Conservation (phyloP, 2,888 invertebrate species). For the Tiliacea citrago region DNA sequence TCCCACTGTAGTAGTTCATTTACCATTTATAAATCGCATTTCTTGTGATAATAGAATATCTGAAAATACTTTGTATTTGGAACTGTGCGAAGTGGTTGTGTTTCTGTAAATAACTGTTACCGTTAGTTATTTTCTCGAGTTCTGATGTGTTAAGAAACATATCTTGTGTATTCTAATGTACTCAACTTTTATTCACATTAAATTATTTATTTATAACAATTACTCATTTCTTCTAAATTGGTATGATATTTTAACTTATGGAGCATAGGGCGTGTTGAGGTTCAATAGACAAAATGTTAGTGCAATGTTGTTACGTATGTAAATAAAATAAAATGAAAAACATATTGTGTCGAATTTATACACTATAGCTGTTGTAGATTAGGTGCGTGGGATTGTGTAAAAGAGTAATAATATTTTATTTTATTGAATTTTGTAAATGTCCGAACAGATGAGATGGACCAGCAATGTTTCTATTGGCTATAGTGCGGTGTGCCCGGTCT, state of each 20-base stretch:
- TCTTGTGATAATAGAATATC: constrained; percentile 81
- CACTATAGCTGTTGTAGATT: constrained; percentile 62
- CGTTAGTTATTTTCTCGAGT: constrained; percentile 60
- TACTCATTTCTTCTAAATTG: constrained; percentile 58
- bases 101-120: constrained; percentile 81
- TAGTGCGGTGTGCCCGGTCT: constrained; percentile 52
- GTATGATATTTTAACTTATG: constrained; percentile 53
- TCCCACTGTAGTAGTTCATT: constrained; percentile 61
- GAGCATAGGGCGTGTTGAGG: constrained; percentile 42
- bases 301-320: constrained; percentile 71
- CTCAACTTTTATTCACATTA: constrained; percentile 59
- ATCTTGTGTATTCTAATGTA: constrained; percentile 53
- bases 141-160: constrained; percentile 59
- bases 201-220: constrained; percentile 68
- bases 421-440: constrained; percentile 72
- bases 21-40: constrained; percentile 71
- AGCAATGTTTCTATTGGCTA: constrained; percentile 48
- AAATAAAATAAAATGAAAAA: constrained; percentile 69
- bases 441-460: constrained; percentile 47
- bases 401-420: constrained; percentile 70
- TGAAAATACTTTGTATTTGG: constrained; percentile 53
- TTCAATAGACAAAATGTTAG: constrained; percentile 61
- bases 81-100: constrained; percentile 67
- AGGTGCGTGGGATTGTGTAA: constrained; percentile 70
- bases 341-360: constrained; percentile 76